Evolutionary conservation across 2,113 vertebrate genomes (phyloP).

Genomic region (Prionailurus bengalensis): DNA sequence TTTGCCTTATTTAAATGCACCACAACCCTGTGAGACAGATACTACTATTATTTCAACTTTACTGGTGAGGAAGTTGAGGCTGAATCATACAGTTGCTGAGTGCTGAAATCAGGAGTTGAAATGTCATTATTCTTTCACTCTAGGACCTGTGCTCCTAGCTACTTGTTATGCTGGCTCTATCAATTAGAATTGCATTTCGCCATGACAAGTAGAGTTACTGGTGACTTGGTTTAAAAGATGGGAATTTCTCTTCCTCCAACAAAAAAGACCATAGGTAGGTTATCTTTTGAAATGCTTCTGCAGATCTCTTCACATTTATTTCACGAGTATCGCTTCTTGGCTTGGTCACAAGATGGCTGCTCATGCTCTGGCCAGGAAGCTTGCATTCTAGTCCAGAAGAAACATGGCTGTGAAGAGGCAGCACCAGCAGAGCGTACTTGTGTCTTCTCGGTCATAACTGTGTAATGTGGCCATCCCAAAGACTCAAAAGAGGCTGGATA

Average conservation of each 20-base stretch:
- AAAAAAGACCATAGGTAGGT: background rate
- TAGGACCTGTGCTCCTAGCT: background rate
- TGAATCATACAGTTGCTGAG: background rate
- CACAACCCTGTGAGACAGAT: background rate
- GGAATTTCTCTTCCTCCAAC: background rate
- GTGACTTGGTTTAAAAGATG: background rate
- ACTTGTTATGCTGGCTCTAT: background rate
- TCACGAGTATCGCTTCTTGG: background rate
- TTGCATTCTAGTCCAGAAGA: background rate
- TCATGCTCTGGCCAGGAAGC: background rate
- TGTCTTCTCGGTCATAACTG: background rate
- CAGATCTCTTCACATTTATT: background rate
- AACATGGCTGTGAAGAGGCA: background rate
- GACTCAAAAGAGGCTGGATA: background rate
- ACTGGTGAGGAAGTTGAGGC: background rate
- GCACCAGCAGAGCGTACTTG: background rate
- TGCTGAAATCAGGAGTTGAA: background rate
- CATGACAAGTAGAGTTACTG: background rate
- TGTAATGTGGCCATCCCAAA: background rate
- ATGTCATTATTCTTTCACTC: background rate
- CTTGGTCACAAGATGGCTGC: background rate
- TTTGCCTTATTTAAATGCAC: slow-evolving; percentile 12
- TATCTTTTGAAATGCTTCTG: background rate
- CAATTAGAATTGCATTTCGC: background rate
- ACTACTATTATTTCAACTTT: background rate